These are phyloP conservation scores for Gobiocypris rarus DNA, from an alignment of 2,113 vertebrate genomes.

Conservation along the genomic window DNA sequence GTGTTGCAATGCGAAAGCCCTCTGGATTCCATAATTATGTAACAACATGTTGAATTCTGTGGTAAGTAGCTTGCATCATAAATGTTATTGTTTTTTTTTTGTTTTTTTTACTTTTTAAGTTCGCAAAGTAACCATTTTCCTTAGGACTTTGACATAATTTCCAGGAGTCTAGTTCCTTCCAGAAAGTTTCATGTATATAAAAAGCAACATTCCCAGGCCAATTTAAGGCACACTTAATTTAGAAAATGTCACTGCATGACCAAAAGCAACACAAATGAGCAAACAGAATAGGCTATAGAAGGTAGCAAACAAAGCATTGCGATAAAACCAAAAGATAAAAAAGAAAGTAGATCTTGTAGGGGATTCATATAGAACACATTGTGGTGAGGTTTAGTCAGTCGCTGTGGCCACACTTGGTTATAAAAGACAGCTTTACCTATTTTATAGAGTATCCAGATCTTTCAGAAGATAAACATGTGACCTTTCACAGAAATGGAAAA, in stretches of 20 bases:
- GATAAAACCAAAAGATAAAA: neutral
- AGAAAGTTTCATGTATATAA: neutral
- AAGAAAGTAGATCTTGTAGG: neutral
- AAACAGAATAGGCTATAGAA: neutral
- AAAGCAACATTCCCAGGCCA: neutral
- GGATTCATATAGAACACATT: neutral
- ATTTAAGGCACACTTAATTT: neutral
- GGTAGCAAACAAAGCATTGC: neutral
- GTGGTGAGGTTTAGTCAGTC: neutral
- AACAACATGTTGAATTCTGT: slow-evolving; percentile 28
- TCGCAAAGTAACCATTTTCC: neutral
- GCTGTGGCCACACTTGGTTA: neutral
- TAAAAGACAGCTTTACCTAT: neutral
- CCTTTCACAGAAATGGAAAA: neutral
- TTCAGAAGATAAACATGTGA: neutral
- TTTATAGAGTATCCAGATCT: neutral
- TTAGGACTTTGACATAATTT: neutral
- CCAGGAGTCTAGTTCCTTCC: neutral
- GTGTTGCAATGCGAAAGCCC: slow-evolving; percentile 39
- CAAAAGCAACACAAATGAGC: neutral
- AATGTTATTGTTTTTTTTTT: slow-evolving; percentile 8
- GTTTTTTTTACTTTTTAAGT: neutral
- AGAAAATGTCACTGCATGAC: neutral
- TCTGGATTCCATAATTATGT: slow-evolving; percentile 35
- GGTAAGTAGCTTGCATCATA: neutral